phyloP scores from a whole-genome alignment of 2,888 invertebrate genomes.

The Leptura quadrifasciata region DNA sequence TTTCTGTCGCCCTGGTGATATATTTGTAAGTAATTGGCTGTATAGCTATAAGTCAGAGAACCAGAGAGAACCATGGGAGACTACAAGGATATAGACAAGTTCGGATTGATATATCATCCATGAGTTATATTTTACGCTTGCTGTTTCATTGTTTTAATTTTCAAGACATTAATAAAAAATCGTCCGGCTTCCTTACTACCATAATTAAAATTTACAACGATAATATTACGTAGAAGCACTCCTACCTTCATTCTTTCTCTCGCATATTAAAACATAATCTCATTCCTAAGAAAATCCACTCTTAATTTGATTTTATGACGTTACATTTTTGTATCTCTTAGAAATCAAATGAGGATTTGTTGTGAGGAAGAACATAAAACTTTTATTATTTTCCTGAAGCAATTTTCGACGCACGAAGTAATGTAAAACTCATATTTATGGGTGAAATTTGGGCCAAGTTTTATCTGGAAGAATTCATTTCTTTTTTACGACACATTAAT shows the following conservation, averaged over 20 bases:
- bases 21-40: too few species aligned
- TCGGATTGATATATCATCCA: too few species aligned
- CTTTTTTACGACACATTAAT: conserved; percentile 50
- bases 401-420: conserved; percentile 48
- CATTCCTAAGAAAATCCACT: conserved; percentile 45
- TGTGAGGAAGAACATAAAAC: conserved; percentile 46
- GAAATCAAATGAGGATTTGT: conserved; percentile 50
- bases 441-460: conserved; percentile 42
- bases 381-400: conserved; percentile 48
- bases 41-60: too few species aligned
- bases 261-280: conserved; percentile 50
- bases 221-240: background rate
- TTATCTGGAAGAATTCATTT: conserved; percentile 43
- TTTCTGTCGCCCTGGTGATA: too few species aligned
- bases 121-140: too few species aligned
- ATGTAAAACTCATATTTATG: conserved; percentile 48
- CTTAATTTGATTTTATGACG: conserved; percentile 50
- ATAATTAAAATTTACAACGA: background rate
- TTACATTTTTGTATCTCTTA: conserved; percentile 47
- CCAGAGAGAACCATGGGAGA: too few species aligned
- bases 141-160: too few species aligned
- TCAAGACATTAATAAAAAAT: background rate
- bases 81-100: too few species aligned
- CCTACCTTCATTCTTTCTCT: conserved; percentile 39
- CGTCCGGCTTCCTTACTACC: background rate